Evolutionary conservation across 2,888 invertebrate species (phyloP), one percentile per base, ranked within the genome.

Genomic region (Rambutsinella grinnellia): DNA sequence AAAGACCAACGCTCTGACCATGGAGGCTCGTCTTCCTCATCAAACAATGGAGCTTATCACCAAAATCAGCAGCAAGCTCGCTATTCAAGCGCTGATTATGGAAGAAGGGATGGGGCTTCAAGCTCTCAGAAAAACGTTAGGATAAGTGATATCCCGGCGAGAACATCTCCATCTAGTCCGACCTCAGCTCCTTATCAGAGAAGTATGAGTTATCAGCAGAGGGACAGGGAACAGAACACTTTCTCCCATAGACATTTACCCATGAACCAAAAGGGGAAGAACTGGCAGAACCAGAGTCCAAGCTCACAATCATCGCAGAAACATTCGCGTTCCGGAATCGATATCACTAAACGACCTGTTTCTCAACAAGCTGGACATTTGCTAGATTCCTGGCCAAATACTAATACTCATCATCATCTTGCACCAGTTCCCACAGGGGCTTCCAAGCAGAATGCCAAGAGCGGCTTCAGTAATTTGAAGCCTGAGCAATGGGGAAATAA

Each of bases 331-430:
- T n/a, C 54, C 44, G 72, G 65, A 49, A 67, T 76, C 2, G 74
- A 66, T 13, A 44, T 78, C 8, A 78, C 80, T 1, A 15, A 72
- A 61, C 47, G 83, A 51, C 83, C 83, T 21, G 82, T 83, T 21
- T 79, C 82, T 10, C 82, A 82, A 67, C 80, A 81, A 27, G 81
- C 82, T 21, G 83, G 83, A 49, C 82, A 82, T 53, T 76, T 83
- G 56, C 79, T 81, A 15, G 83, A 83, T 47, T 82, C 82, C 8
- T 83, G 83, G 83, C 83, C 83, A 0, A 83, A 83, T 70, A 71
- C 81, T 15, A 83, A 82, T 58, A 80, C 82, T n/a, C 83, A 83
- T 66, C 83, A 83, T 57, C 82, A 81, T 57, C 61, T 83, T 19
- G 79, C 81, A 15, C 82, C 82, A 19, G 80, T 79, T 21, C 47